Base-by-base conservation (phyloP, 2,113 vertebrate species). In the Benthochromis sp. region DNA sequence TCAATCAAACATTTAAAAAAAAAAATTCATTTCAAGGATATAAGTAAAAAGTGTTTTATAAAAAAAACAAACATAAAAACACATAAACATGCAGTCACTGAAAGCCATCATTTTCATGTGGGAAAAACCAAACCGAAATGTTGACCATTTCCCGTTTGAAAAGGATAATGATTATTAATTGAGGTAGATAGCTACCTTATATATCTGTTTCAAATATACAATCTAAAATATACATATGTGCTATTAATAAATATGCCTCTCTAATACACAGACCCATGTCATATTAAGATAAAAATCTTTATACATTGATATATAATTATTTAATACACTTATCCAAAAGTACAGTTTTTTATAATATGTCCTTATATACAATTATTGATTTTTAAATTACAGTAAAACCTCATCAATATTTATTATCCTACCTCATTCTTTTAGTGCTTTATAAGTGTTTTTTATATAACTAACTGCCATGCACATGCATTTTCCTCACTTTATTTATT, bases 1-100 rank as follows among this genome's bases (percentile, higher is more conserved):
- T 13, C 7, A 34, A 4, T 19, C 29, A 19, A 63, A 19, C 16
- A 36, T 34, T 34, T 2, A 0, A 2, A 34, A 61, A 57, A 59
- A 31, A 9, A 13, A 1, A 19, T 3, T 34, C 0, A 34, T 63
- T 19, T 34, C 29, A 61, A 61, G 1, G 9, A 1, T 34, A 61
- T 61, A 34, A 34, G 29, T 11, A 63, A 34, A 63, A 63, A 10
- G 16, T 61, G 5, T 61, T 59, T 54, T 27, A 17, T 0, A 8
- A 19, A 61, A 63, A 2, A 63, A 63, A 3, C 16, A 63, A 19
- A 63, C 27, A 59, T 59, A 7, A 63, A 63, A 36, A 36, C 59
- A 11, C 17, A 36, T 36, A 36, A 63, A 63, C 59, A 63, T 63
- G 29, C 57, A 9, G 13, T 57, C 55, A 57, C 13, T 29, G 55